Conservation (phyloP, 2,113 vertebrate genomes). For the Willisornis vidua region DNA sequence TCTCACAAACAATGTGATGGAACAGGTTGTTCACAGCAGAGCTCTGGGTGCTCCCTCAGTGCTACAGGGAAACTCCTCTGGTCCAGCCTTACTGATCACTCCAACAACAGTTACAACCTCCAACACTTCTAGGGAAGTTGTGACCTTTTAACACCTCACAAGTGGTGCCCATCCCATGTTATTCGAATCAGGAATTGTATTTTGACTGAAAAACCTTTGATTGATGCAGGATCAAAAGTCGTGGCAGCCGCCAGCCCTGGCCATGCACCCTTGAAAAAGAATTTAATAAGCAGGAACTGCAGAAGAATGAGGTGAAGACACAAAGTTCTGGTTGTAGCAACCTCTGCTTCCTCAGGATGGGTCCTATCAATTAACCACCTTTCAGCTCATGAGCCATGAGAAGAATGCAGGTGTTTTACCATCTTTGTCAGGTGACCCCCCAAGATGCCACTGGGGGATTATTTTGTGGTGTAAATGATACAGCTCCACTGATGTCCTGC, state of each 20-base stretch:
- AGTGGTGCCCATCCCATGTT: not conserved
- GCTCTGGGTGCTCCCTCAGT: not conserved
- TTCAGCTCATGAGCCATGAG: not conserved
- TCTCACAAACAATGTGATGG: not conserved
- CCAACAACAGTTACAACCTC: not conserved
- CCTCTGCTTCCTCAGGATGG: not conserved
- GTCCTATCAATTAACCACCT: not conserved
- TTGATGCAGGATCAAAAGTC: not conserved
- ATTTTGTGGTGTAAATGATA: not conserved
- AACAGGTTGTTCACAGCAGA: not conserved
- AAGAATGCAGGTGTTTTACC: not conserved
- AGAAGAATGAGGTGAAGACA: not conserved
- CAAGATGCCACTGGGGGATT: fast-evolving
- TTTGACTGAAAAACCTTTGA: not conserved
- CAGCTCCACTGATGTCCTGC: not conserved
- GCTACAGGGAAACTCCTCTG: not conserved
- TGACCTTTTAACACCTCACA: not conserved
- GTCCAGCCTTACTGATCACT: not conserved
- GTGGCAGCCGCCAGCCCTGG: not conserved
- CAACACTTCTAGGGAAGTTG: not conserved
- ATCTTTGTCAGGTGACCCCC: not conserved
- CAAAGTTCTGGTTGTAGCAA: not conserved
- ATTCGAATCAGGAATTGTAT: not conserved
- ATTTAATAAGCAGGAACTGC: not conserved
- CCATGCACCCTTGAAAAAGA: too few species aligned